Evolutionary conservation across 2,113 vertebrate species (phyloP).

Genomic region (Holacanthus passer): DNA sequence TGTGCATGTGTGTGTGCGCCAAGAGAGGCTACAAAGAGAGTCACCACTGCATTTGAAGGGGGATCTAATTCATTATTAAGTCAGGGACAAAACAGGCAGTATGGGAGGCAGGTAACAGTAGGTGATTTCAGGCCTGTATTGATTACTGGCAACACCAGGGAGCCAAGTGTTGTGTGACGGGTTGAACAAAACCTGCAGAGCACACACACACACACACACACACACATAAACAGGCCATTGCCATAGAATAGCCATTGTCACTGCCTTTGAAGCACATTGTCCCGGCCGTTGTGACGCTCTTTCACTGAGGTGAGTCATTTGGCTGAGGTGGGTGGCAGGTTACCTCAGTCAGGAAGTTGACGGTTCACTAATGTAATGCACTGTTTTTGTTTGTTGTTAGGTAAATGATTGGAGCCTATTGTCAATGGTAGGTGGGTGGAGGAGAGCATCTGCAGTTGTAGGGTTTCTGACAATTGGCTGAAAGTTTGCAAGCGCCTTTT

Average conservation of each 20-base stretch:
- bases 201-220: slow-evolving; percentile 30
- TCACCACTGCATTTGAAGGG: slow-evolving; percentile 71
- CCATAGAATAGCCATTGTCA: slow-evolving; percentile 55
- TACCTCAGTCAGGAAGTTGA: slow-evolving; percentile 62
- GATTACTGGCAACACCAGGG: slow-evolving; percentile 97
- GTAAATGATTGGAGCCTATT: slow-evolving; percentile 40
- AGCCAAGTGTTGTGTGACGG: slow-evolving; percentile 95
- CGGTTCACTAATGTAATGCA: slow-evolving; percentile 23
- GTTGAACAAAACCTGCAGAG: slow-evolving; percentile 88
- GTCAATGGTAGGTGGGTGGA: slow-evolving; percentile 2
- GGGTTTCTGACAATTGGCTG: neutral
- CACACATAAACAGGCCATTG: slow-evolving; percentile 46
- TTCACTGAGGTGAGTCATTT: slow-evolving; percentile 73
- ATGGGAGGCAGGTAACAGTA: slow-evolving; percentile 91
- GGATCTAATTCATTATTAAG: slow-evolving; percentile 95
- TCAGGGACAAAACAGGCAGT: slow-evolving; percentile 97
- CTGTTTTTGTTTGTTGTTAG: slow-evolving; percentile 48
- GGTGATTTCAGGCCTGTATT: slow-evolving; percentile 97
- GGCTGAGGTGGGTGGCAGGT: slow-evolving; percentile 59
- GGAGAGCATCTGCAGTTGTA: neutral
- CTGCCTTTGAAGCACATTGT: slow-evolving; percentile 59
- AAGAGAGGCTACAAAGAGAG: slow-evolving; percentile 72
- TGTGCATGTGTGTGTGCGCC: slow-evolving; percentile 41
- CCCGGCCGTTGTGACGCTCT: slow-evolving; percentile 50
- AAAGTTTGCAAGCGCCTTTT: slow-evolving; percentile 11